Percentiles rank a stretch among this genome's conserved stretches.
These are phyloP conservation scores for Eristalis intricaria DNA, from an alignment of 2,888 invertebrate genomes.

Conservation along the genomic window DNA sequence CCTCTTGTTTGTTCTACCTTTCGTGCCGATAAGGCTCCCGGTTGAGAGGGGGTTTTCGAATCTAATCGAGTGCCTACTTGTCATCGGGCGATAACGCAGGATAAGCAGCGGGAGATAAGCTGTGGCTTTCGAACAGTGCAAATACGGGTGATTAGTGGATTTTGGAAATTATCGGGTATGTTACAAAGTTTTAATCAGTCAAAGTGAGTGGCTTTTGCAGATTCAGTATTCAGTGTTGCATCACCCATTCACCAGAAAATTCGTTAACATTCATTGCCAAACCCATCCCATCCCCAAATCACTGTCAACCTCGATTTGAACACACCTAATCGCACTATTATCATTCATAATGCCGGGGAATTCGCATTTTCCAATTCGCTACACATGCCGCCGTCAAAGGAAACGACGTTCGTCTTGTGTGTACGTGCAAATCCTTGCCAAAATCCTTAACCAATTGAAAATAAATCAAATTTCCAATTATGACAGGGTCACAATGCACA, in stretches of 20 bases:
- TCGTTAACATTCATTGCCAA: too few species aligned
- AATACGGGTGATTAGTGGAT: too few species aligned
- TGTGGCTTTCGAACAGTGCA: neutral
- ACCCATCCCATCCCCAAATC: constrained; percentile 2
- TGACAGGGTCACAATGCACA: constrained; percentile 37
- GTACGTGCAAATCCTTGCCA: constrained; percentile 19
- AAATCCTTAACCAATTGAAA: constrained; percentile 24
- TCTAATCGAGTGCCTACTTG: neutral
- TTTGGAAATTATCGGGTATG: too few species aligned
- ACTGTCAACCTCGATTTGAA: constrained; percentile 42
- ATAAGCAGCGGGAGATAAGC: neutral
- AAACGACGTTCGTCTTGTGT: constrained; percentile 27
- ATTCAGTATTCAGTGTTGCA: too few species aligned
- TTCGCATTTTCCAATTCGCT: constrained; percentile 53
- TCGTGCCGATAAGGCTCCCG: neutral
- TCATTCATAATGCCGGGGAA: constrained; percentile 36
- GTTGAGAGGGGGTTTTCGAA: constrained; percentile 3
- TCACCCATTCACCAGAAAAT: too few species aligned
- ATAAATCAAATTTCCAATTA: constrained; percentile 66
- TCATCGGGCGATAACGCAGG: neutral
- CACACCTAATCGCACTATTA: constrained; percentile 56
- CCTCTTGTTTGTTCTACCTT: neutral
- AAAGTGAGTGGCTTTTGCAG: too few species aligned
- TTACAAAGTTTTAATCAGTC: too few species aligned
- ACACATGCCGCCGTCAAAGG: constrained; percentile 3